Evolutionary conservation across 2,113 vertebrate genomes (phyloP), one percentile per base, ranked within the genome.

Genomic region (Euleptes europaea): DNA sequence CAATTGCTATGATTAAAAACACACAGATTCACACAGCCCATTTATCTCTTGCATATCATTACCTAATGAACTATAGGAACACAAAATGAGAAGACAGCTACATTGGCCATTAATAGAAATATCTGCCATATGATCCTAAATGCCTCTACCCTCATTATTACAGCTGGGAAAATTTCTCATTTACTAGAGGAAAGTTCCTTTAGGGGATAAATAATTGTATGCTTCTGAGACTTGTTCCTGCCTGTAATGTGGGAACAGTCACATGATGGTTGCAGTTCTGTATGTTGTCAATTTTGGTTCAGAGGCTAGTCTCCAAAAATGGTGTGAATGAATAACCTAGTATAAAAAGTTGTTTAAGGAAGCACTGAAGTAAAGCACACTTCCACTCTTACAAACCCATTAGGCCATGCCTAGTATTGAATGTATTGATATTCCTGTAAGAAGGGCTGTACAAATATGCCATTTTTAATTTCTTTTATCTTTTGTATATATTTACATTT

Each of bases 1-100:
- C 92, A 94, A 94, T 90, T 93, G 93, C 94, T 96, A 49, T 80
- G 95, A 95, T 96, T 94, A 94, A 94, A 96, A 89, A 89, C 93
- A 92, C 85, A 76, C 47, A 76, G 57, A 65, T 11, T 33, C 49
- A 85, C 92, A 93, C 91, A 91, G 94, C 92, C 93, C 92, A 92
- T 95, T 95, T 84, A 89, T 89, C 85, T 74, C 78, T 90, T 91
- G 76, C 51, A 92, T 95, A 93, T 93, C 63, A 80, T 90, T 88
- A 89, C 85, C 71, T 92, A 93, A 89, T 92, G 89, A 89, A 89
- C 84, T 90, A 82, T 89, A 88, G 90, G 86, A 92, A 90, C 93
- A 86, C 88, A 90, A 93, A 93, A 91, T 86, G 79, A 85, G 87
- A 66, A 89, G 86, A 90, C 67, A 47, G 84, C 86, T 80, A 93